Percentiles rank a stretch among this genome's conserved stretches.
These are phyloP conservation scores for Mellilla xanthometata DNA, from an alignment of 2,888 invertebrate species.

Conservation along the genomic window DNA sequence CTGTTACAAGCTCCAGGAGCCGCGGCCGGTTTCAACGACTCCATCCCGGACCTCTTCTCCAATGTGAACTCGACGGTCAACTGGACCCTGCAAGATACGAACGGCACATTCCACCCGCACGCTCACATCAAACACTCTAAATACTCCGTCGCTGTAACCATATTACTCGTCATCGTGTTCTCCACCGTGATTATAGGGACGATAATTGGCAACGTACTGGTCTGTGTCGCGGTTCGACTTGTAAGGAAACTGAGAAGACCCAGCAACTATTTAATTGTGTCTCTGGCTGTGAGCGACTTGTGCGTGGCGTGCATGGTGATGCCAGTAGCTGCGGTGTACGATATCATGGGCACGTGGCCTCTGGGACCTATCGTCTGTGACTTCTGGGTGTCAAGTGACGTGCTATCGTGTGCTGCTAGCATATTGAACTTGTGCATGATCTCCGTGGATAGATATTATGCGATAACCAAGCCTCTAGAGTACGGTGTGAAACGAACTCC, in stretches of 20 bases:
- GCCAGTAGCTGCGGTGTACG: slow-evolving; percentile 98
- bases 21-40: slow-evolving; percentile 55
- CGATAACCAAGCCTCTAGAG: slow-evolving; percentile 95
- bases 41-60: slow-evolving; percentile 43
- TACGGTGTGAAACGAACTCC: slow-evolving; percentile 98
- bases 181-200: slow-evolving; percentile 90
- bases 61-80: slow-evolving; percentile 58
- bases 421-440: slow-evolving; percentile 99
- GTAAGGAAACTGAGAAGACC: slow-evolving; percentile 95
- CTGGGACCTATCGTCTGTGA: slow-evolving; percentile 96
- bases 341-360: slow-evolving; percentile 96
- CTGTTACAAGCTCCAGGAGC: slow-evolving; percentile 54
- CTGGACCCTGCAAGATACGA: slow-evolving; percentile 62
- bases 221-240: slow-evolving; percentile 97
- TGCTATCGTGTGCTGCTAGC: slow-evolving; percentile 98
- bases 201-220: slow-evolving; percentile 94
- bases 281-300: slow-evolving; percentile 97
- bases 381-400: slow-evolving; percentile 98
- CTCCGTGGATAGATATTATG: slow-evolving; percentile 97
- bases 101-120: slow-evolving; percentile 46
- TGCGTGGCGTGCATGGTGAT: slow-evolving; percentile 98
- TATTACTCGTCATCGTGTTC: slow-evolving; percentile 88
- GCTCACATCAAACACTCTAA: slow-evolving; percentile 67
- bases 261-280: slow-evolving; percentile 96
- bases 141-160: slow-evolving; percentile 75